Evolutionary conservation across 2,888 invertebrate genomes (phyloP).

Genomic region (Globia sparganii): DNA sequence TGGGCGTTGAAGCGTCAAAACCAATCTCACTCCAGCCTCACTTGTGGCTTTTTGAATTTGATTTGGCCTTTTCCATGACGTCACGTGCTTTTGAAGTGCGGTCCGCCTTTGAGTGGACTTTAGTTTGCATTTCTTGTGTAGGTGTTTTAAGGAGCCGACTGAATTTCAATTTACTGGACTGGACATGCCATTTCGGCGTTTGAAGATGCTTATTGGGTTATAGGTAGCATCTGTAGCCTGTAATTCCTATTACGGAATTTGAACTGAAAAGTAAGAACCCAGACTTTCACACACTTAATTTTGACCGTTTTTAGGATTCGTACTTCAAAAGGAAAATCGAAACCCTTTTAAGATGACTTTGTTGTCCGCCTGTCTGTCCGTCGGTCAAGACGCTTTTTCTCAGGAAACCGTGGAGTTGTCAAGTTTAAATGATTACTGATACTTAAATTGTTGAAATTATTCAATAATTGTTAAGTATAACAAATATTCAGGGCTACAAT

Average conservation of each 20-base stretch:
- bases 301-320: background rate
- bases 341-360: too few species aligned
- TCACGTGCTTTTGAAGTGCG: constrained; percentile 71
- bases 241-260: background rate
- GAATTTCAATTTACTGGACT: constrained; percentile 49
- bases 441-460: too few species aligned
- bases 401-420: too few species aligned
- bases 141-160: constrained; percentile 41
- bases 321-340: too few species aligned
- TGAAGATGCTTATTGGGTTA: background rate
- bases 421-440: too few species aligned
- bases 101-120: constrained; percentile 67
- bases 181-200: background rate
- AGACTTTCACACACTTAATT: background rate
- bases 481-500: too few species aligned
- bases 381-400: too few species aligned
- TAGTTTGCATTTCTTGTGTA: constrained; percentile 55
- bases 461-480: too few species aligned
- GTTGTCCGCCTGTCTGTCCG: too few species aligned
- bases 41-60: constrained; percentile 75
- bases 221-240: background rate
- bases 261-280: background rate
- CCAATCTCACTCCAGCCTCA: constrained; percentile 74
- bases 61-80: constrained; percentile 75
- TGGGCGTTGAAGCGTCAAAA: constrained; percentile 79